Base-by-base conservation (phyloP, 2,113 vertebrate genomes). In the Takifugu bimaculatus region DNA sequence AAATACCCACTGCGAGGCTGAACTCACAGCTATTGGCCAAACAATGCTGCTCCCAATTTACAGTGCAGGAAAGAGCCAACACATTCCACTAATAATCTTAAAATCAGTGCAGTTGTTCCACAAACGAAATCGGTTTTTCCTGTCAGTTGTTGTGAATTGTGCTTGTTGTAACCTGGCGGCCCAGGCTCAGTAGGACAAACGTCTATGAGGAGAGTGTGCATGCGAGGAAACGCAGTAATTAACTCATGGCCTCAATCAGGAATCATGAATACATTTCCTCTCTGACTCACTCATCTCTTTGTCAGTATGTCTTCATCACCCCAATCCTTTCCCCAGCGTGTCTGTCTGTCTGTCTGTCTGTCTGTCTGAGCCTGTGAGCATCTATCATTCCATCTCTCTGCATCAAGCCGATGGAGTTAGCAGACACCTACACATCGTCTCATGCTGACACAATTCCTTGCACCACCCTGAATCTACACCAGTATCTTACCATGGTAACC, bases 241-340 rank as follows among this genome's bases (percentile, higher is more conserved):
- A 85, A 85, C 80, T 75, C 76, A 78, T 76, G 69, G 69, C 78
- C 74, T 80, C 68, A 79, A 83, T 82, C 70, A 81, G 27, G 32
- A 70, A 52, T 70, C 70, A 65, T 56, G 62, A 70, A 77, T 77
- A 75, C 78, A 74, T 80, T 54, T 63, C 54, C 67, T 66, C 63
- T 45, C 56, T 55, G 77, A 72, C 60, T 79, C 76, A 58, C 26
- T 79, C 49, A 28, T 56, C 55, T 50, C 28, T 68, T 50, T 51
- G 56, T 66, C 61, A 32, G 39, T 12, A 43, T 12, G 2, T 48
- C 1, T n/a, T 48, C 6, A 15, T 48, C 15, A 48, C 14, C 45
- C 27, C 51, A 13, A 26, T 13, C 27, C 14, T 14, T 27, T 51
- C 12, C 10, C 20, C 6, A 12, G 10, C 50, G n/a, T 7, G 25